Percentiles rank a stretch among this genome's conserved stretches.
Conservation (phyloP, 1,140 invertebrate species). For the Marisa cornuarietis region DNA sequence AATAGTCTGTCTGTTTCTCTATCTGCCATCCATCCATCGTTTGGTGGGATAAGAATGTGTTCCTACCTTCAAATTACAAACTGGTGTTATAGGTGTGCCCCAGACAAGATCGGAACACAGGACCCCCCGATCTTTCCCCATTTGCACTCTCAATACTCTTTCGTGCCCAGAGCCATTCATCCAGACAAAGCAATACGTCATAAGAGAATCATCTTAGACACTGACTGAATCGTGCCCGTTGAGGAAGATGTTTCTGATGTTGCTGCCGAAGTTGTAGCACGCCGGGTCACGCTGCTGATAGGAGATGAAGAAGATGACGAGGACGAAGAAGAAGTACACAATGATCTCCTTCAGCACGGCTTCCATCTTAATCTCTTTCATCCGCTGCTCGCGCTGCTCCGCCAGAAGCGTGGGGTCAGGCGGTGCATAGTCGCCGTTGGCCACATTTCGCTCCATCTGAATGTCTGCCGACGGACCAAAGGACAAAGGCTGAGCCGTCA, state of each 20-base stretch:
- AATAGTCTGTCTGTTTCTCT: no score
- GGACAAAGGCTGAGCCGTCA: no score
- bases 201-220: constrained; percentile 2
- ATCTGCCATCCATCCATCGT: no score
- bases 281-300: constrained; percentile 60
- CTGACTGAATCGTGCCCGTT: constrained; percentile 42
- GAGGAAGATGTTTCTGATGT: constrained; percentile 54
- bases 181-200: no score
- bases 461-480: constrained; percentile 41
- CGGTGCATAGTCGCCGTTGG: constrained; percentile 49
- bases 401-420: constrained; percentile 55
- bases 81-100: no score
- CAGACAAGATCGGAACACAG: no score
- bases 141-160: no score
- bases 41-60: no score
- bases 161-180: no score
- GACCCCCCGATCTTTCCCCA: no score
- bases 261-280: constrained; percentile 49
- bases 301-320: constrained; percentile 64
- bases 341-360: constrained; percentile 67
- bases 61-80: no score
- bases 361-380: constrained; percentile 69
- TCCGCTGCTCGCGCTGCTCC: constrained; percentile 51
- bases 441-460: constrained; percentile 45
- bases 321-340: constrained; percentile 61